Evolutionary conservation across 2,888 invertebrate genomes (phyloP), one percentile per base, ranked within the genome.

Genomic region (Parochlus steinenii): DNA sequence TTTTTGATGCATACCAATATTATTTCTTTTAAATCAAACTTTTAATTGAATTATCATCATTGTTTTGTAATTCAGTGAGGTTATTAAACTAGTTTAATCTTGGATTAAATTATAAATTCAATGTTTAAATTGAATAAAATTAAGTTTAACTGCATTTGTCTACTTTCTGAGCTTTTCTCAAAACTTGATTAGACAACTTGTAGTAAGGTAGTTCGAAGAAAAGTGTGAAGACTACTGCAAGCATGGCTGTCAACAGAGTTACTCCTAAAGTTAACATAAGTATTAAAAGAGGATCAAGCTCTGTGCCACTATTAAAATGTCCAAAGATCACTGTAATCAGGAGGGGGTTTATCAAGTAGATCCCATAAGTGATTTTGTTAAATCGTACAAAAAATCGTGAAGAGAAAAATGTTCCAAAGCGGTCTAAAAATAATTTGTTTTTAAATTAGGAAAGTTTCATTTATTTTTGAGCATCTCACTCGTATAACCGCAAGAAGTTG

Each of bases 341-440:
- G 22, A 69, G 48, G 2, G 71, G 71, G 55, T 71, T 69, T 17
- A 70, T 42, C 20, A 71, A 52, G 46, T 71, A 71, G 20, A 66
- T 64, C 29, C 64, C 64, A 46, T 66, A 71, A 0, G 70, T 67
- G 20, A 71, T 45, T 40, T 65, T 61, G 45, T 69, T 69, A 4
- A 70, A 35, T 27, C 58, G 59, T 35, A 58, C 55, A 36, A 58
- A 59, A 0, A 52, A 44, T 16, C 16, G 23, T 14, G 20, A 23
- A 7, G 31, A 31, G 6, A 65, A 49, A 26, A 64, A 46, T 40
- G 53, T 54, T 33, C n/a, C n/a, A n/a, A n/a, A n/a, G n/a, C n/a
- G n/a, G n/a, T n/a, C n/a, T n/a, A n/a, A n/a, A n/a, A n/a, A n/a
- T n/a, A n/a, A n/a, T n/a, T n/a, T 16, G n/a, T 31, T 26, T 34